These are phyloP conservation scores for Pandemis cinnamomeana DNA, from an alignment of 2,888 invertebrate genomes.

Conservation along the genomic window DNA sequence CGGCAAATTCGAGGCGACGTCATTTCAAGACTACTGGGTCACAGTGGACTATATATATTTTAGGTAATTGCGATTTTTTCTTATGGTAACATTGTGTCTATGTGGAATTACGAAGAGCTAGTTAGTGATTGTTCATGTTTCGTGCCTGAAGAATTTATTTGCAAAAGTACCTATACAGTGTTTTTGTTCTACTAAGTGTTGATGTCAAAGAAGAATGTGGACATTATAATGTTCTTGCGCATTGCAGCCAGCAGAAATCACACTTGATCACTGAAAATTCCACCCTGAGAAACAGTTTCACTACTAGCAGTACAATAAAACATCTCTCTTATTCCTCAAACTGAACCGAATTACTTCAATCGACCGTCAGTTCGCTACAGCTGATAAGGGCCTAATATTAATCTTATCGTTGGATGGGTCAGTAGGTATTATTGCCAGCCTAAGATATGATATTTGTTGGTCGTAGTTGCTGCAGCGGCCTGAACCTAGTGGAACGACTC, in stretches of 20 bases:
- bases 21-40: constrained; percentile 89
- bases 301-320: background rate
- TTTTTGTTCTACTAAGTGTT: too few relatives aligned
- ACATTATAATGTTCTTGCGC: too few relatives aligned
- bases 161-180: too few relatives aligned
- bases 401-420: background rate
- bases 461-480: constrained; percentile 64
- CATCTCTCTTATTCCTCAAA: background rate
- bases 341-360: background rate
- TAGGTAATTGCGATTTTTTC: constrained; percentile 71
- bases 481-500: constrained; percentile 86
- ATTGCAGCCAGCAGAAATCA: too few relatives aligned
- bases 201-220: too few relatives aligned
- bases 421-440: background rate
- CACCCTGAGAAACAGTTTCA: background rate
- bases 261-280: too few relatives aligned
- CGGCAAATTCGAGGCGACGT: constrained; percentile 87
- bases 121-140: too few relatives aligned
- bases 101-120: too few relatives aligned
- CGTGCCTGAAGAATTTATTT: too few relatives aligned
- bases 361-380: background rate
- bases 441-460: constrained; percentile 49
- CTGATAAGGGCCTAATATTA: background rate
- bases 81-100: background rate
- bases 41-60: constrained; percentile 97